phyloP scores from a whole-genome alignment of 2,797 vertebrate species.

The Melanitta fusca region DNA sequence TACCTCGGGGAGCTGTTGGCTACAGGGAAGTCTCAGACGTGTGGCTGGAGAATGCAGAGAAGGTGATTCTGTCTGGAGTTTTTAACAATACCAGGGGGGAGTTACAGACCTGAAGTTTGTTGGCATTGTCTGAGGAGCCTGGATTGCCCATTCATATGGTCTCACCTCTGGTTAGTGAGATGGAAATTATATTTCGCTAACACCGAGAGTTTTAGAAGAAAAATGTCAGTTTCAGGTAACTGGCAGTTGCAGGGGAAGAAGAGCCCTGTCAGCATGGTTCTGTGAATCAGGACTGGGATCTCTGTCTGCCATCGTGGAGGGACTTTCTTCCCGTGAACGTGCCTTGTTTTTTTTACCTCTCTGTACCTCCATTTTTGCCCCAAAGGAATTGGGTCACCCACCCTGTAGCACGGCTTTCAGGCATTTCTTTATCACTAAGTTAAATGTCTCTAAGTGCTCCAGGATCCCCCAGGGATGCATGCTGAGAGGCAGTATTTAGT shows the following conservation, averaged over 20 bases:
- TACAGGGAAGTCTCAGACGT: not conserved
- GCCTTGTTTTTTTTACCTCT: not conserved
- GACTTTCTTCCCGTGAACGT: not conserved
- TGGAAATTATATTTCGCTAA: not conserved
- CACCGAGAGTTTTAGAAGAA: not conserved
- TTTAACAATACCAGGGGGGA: not conserved
- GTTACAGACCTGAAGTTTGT: not conserved
- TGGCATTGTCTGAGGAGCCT: not conserved
- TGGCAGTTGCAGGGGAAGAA: not conserved
- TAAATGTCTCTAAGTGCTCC: not conserved
- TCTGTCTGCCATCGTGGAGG: not conserved
- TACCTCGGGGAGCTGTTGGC: not conserved
- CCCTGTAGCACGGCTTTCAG: not conserved
- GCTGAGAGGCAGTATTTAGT: not conserved
- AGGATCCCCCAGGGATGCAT: not conserved
- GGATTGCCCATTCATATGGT: not conserved
- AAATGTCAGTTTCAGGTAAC: fast-evolving
- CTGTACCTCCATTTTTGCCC: not conserved
- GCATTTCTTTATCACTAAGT: not conserved
- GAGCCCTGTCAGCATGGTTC: not conserved
- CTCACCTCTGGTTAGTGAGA: not conserved
- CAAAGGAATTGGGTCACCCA: not conserved
- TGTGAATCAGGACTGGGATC: not conserved
- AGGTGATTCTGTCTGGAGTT: not conserved
- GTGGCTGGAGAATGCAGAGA: not conserved